Evolutionary conservation across 2,888 invertebrate genomes (phyloP).

Genomic region (Diarsia brunnea): DNA sequence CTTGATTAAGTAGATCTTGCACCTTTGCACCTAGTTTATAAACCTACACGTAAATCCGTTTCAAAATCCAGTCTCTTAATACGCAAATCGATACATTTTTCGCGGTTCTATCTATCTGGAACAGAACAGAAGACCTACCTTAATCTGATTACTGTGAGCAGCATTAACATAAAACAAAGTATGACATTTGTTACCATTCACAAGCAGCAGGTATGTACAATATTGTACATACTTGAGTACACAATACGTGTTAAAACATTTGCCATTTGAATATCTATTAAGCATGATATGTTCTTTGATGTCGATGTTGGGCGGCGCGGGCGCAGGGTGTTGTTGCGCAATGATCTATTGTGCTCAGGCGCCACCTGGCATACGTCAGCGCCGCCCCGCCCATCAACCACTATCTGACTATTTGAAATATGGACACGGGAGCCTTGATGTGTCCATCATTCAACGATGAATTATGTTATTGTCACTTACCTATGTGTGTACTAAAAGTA

Average conservation of each 20-base stretch:
- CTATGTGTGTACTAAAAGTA: slow-evolving; percentile 20
- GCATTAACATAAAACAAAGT: slow-evolving; percentile 57
- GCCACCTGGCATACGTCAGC: slow-evolving; percentile 56
- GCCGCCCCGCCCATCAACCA: slow-evolving; percentile 53
- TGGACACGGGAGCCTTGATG: slow-evolving; percentile 78
- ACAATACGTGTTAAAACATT: slow-evolving; percentile 67
- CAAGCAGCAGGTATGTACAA: slow-evolving; percentile 47
- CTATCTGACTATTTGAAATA: slow-evolving; percentile 55
- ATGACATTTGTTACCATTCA: slow-evolving; percentile 53
- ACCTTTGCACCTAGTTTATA: slow-evolving; percentile 4
- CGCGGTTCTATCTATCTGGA: slow-evolving; percentile 22
- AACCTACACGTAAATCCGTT: neutral
- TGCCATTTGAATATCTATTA: slow-evolving; percentile 68
- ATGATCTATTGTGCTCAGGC: slow-evolving; percentile 74
- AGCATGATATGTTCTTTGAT: slow-evolving; percentile 62
- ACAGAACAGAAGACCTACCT: slow-evolving; percentile 31
- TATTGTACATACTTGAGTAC: slow-evolving; percentile 31
- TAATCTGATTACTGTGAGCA: slow-evolving; percentile 41
- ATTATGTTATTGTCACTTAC: slow-evolving; percentile 73
- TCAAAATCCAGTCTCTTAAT: neutral
- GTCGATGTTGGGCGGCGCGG: slow-evolving; percentile 73
- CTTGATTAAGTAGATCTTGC: neutral
- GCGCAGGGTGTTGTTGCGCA: slow-evolving; percentile 75
- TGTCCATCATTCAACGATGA: slow-evolving; percentile 79
- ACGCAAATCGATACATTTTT: slow-evolving; percentile 14